Percentiles rank a stretch among this genome's conserved stretches.
phyloP scores from a whole-genome alignment of 2,113 vertebrate species.

The Callipepla squamata region DNA sequence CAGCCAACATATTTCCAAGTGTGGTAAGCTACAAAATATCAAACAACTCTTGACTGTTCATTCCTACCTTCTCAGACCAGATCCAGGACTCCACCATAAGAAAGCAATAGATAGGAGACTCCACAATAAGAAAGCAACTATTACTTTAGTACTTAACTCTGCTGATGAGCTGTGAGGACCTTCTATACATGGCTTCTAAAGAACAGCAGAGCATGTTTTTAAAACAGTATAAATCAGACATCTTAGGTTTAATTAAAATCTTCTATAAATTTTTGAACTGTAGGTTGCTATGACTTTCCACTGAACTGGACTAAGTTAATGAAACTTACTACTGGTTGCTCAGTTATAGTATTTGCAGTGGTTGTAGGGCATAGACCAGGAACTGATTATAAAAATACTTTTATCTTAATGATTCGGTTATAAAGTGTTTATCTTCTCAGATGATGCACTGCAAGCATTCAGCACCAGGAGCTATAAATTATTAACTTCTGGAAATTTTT shows the following conservation, averaged over 20 bases:
- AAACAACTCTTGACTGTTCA: background rate
- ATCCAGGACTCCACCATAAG: background rate
- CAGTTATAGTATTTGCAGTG: background rate
- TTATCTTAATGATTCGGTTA: background rate
- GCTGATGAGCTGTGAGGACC: background rate
- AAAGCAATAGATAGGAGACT: background rate
- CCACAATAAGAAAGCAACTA: background rate
- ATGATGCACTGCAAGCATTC: background rate
- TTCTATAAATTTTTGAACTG: background rate
- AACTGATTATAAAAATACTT: background rate
- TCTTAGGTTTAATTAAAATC: background rate
- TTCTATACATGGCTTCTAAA: background rate
- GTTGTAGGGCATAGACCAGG: background rate
- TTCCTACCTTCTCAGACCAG: background rate
- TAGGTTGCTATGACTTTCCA: background rate
- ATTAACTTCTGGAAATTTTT: background rate
- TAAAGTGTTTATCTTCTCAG: constrained; percentile 16
- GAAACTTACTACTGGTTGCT: background rate
- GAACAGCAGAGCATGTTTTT: background rate
- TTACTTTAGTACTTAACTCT: background rate
- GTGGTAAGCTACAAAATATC: background rate
- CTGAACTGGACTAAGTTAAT: background rate
- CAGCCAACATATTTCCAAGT: background rate
- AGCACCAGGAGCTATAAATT: background rate
- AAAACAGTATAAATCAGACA: background rate